phyloP scores from a whole-genome alignment of 2,113 vertebrate species.

The Gavialis gangeticus region DNA sequence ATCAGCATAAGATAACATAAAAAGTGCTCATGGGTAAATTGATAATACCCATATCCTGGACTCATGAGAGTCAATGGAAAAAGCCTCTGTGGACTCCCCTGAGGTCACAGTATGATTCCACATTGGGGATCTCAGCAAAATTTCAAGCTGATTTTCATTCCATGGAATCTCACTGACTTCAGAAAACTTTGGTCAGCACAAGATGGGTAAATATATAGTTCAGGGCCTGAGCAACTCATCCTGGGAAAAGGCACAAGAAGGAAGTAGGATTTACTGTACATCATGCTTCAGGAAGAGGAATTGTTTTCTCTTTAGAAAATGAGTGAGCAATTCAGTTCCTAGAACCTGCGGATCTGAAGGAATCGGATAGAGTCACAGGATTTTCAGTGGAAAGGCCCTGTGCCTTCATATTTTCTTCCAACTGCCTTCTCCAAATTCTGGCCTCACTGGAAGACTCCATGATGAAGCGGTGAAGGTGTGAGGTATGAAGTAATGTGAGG shows the following conservation, averaged over 20 bases:
- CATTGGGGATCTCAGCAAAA: background rate
- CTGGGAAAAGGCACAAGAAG: background rate
- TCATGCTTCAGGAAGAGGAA: background rate
- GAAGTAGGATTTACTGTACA: background rate
- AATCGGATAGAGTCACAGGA: background rate
- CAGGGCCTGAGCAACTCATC: background rate
- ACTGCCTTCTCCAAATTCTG: background rate
- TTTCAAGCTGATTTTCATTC: background rate
- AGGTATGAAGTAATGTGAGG: background rate
- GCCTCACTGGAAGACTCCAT: background rate
- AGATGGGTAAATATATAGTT: background rate
- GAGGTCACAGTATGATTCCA: too few species aligned
- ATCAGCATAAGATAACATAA: background rate
- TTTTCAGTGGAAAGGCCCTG: background rate
- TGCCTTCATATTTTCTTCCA: background rate
- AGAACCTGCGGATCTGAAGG: background rate
- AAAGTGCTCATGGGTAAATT: too few species aligned
- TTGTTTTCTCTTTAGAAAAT: background rate
- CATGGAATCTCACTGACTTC: background rate
- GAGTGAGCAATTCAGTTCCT: background rate
- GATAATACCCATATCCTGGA: too few species aligned
- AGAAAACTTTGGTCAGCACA: background rate
- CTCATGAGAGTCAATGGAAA: background rate
- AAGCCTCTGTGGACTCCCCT: background rate
- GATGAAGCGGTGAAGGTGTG: background rate